These are phyloP conservation scores for Pangasianodon gigas DNA, from an alignment of 2,113 vertebrate genomes.

Conservation along the genomic window DNA sequence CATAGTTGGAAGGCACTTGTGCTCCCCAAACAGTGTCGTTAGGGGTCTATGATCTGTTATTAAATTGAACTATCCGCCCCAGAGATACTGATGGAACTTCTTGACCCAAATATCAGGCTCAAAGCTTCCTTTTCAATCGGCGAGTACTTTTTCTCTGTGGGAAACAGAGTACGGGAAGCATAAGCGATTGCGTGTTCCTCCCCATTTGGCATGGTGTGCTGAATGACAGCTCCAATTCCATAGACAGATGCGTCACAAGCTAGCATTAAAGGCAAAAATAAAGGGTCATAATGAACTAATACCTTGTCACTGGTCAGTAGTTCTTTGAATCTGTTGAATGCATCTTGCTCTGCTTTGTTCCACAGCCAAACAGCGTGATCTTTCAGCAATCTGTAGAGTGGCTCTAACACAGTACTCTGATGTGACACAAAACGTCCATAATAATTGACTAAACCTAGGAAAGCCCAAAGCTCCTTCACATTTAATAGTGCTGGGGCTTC, in stretches of 20 bases:
- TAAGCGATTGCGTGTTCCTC: background rate
- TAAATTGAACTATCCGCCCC: background rate
- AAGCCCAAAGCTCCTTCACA: background rate
- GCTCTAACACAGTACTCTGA: background rate
- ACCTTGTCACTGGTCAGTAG: background rate
- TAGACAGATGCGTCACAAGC: background rate
- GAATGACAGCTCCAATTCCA: background rate
- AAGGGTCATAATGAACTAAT: background rate
- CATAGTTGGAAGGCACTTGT: background rate
- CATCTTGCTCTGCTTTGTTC: background rate
- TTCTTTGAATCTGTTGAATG: background rate
- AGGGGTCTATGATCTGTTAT: no score
- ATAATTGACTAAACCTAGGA: background rate
- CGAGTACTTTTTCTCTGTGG: slow-evolving; percentile 49
- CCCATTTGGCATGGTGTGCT: background rate
- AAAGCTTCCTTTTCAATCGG: background rate
- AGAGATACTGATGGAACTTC: background rate
- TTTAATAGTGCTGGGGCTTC: background rate
- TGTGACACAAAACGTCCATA: background rate
- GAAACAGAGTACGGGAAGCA: slow-evolving; percentile 2
- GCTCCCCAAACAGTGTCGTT: background rate
- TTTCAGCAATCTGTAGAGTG: background rate
- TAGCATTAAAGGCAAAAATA: background rate
- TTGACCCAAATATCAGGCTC: background rate
- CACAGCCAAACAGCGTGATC: background rate